Percentiles rank a stretch among this genome's conserved stretches.
Conservation (phyloP, 23 tunicate species). For the Corella eumyota region DNA sequence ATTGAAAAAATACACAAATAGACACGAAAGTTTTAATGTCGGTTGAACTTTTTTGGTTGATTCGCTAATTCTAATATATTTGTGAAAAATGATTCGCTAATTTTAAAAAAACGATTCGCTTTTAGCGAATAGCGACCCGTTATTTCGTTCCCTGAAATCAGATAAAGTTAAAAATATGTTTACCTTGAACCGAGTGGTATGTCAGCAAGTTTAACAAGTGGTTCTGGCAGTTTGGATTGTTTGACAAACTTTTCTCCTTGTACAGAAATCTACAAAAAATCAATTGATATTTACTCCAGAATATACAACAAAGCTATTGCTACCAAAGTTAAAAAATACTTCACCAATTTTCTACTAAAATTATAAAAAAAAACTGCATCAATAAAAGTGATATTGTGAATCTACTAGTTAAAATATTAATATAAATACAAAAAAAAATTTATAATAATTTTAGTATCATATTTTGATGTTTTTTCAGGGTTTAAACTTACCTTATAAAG, state of each 20-base stretch:
- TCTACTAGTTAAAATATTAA: not conserved
- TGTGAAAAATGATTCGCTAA: too few relatives aligned
- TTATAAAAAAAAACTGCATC: not conserved
- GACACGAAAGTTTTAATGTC: too few relatives aligned
- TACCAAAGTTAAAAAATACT: not conserved
- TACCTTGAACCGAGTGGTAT: conserved; percentile 85
- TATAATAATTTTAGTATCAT: not conserved
- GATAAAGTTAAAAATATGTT: too few relatives aligned
- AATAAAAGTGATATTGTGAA: not conserved
- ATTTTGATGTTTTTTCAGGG: not conserved
- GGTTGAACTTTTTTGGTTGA: too few relatives aligned
- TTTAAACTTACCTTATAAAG: conserved; percentile 48
- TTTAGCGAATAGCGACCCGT: too few relatives aligned
- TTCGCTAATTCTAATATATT: too few relatives aligned
- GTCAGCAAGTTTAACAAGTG: conserved; percentile 53
- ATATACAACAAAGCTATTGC: not conserved
- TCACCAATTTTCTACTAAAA: too few relatives aligned
- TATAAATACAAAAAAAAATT: not conserved
- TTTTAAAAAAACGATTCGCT: too few relatives aligned
- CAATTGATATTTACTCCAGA: too few relatives aligned
- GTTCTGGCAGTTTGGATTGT: conserved; percentile 88
- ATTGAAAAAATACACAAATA: too few relatives aligned
- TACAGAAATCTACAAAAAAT: conserved; percentile 48
- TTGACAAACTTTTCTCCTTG: conserved; percentile 81
- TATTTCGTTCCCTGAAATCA: too few relatives aligned